Evolutionary conservation across 2,113 vertebrate genomes (phyloP), one percentile per base, ranked within the genome.

Genomic region (Gopherus flavomarginatus): DNA sequence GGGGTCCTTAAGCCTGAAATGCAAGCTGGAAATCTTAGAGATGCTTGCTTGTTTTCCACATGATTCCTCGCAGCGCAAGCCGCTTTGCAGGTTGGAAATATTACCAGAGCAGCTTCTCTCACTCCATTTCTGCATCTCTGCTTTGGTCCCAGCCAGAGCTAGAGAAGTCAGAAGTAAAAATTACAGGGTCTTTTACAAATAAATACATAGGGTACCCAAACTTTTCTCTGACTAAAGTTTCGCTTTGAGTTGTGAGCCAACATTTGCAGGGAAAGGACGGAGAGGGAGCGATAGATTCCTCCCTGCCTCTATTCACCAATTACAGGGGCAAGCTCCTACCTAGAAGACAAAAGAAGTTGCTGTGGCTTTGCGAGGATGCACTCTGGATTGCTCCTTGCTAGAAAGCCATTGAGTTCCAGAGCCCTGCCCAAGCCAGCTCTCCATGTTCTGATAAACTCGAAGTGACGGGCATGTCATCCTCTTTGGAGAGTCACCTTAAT

Each of bases 381-480:
- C 81, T 78, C 69, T 83, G 47, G 62, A n/a, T 59, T 78, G 81
- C 90, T 80, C 81, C 78, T 79, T 82, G 53, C 31, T 65, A 84
- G 93, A 97, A 90, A 83, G 56, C 84, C 88, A 83, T 85, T 90
- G n/a, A 83, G 94, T 95, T 92, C 94, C 79, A 65, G 86, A 79
- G 93, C 59, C 80, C 69, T 84, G 44, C 97, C n/a, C 92, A 84
- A 87, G 92, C 53, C 4, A 87, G 81, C 65, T 85, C 89, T 94
- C 82, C 81, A 1, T 90, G 92, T 97, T 94, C 93, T 86, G 2
- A 90, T 84, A 95, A 97, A 97, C 94, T 52, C 53, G 57, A 97
- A 95, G 80, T 93, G 96, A 96, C 97, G 97, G 85, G 87, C 96
- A 75, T 93, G 89, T 92, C 96, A 95, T 88, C 72, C 59, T 53